phyloP scores from a whole-genome alignment of 2,113 vertebrate genomes.

The Leptosomus discolor region DNA sequence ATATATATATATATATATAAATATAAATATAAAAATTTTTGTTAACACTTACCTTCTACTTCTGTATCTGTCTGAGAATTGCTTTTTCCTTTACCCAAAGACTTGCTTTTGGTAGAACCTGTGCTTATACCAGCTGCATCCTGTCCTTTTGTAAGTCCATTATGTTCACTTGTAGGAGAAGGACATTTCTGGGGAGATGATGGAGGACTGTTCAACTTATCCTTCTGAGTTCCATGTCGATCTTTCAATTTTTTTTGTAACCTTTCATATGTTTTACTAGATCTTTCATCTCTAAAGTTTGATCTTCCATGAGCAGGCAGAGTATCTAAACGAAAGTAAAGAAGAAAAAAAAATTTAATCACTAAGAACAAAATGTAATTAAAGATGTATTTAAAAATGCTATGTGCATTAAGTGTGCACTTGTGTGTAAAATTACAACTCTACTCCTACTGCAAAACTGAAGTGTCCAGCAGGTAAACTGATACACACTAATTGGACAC shows the following conservation, averaged over 20 bases:
- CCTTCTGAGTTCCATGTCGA: conserved; percentile 87
- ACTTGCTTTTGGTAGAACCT: conserved; percentile 77
- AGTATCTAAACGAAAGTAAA: conserved; percentile 78
- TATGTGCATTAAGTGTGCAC: neutral
- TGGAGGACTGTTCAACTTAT: conserved; percentile 87
- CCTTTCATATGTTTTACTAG: conserved; percentile 92
- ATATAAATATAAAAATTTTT: no score
- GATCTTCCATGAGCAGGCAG: conserved; percentile 87
- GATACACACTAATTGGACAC: neutral
- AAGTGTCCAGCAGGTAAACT: neutral
- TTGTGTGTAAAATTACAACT: neutral
- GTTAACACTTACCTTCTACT: conserved; percentile 60
- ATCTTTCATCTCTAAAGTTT: conserved; percentile 90
- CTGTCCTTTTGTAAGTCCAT: conserved; percentile 83
- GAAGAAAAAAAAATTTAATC: neutral
- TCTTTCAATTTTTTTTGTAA: conserved; percentile 97
- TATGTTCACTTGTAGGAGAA: conserved; percentile 81
- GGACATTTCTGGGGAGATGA: conserved; percentile 89
- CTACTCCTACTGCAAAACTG: neutral
- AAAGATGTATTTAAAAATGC: neutral
- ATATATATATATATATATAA: no score
- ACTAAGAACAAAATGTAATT: neutral
- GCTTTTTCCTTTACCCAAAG: conserved; percentile 74
- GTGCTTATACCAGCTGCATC: conserved; percentile 61
- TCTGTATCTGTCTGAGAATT: conserved; percentile 73